Percentiles rank a stretch among this genome's conserved stretches.
phyloP scores from a whole-genome alignment of 2,888 invertebrate species.

The Hydrotaea cyrtoneurina region DNA sequence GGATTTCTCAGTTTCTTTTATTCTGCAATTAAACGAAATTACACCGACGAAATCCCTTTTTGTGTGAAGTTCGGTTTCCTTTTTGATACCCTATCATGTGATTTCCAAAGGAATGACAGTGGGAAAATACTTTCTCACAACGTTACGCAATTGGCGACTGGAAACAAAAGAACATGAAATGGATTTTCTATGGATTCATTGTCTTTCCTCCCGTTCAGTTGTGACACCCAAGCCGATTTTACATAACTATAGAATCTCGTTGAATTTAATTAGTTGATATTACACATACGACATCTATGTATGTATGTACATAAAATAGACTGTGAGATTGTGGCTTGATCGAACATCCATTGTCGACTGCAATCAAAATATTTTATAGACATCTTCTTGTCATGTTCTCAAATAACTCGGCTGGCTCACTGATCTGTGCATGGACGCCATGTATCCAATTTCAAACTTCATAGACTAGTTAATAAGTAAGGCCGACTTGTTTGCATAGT shows the following conservation, averaged over 20 bases:
- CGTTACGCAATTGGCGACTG: neutral
- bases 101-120: neutral
- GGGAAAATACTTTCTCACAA: slow-evolving; percentile 7
- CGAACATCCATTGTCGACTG: neutral
- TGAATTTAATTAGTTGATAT: neutral
- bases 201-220: neutral
- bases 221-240: slow-evolving; percentile 19
- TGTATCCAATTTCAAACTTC: neutral
- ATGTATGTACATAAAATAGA: neutral
- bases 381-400: neutral
- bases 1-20: neutral
- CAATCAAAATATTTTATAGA: no score
- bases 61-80: neutral
- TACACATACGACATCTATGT: neutral
- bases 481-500: neutral
- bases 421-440: neutral
- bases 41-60: slow-evolving; percentile 7
- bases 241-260: neutral
- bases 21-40: slow-evolving; percentile 16
- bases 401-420: neutral
- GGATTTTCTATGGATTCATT: neutral
- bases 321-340: neutral
- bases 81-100: neutral
- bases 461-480: neutral
- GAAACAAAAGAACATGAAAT: neutral